Percentiles rank a stretch among this genome's conserved stretches.
Conservation (phyloP, 2,888 invertebrate species). For the Anarsia innoxiella region DNA sequence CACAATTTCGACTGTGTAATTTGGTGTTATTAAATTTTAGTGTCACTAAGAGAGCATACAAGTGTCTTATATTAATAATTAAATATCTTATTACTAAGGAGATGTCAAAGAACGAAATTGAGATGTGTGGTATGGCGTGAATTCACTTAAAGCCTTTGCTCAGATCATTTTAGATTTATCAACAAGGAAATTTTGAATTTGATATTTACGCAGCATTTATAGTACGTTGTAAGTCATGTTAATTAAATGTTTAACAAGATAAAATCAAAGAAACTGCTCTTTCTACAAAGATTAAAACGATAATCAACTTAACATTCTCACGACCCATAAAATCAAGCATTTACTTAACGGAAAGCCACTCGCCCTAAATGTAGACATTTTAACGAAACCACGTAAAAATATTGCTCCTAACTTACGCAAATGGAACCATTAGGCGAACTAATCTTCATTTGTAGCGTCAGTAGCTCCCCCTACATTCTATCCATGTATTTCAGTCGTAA, state of each 20-base stretch:
- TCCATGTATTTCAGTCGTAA: slow-evolving; percentile 34
- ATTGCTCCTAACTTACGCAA: slow-evolving; percentile 35
- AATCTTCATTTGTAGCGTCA: slow-evolving; percentile 52
- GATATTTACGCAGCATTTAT: too few relatives aligned
- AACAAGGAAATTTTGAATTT: too few relatives aligned
- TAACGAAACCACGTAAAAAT: slow-evolving; percentile 30
- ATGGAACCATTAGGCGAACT: slow-evolving; percentile 58
- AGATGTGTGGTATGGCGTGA: too few relatives aligned
- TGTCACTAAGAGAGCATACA: slow-evolving; percentile 3
- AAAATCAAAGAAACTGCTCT: too few relatives aligned
- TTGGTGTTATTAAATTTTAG: slow-evolving; percentile 32
- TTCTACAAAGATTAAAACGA: too few relatives aligned
- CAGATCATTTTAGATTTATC: too few relatives aligned
- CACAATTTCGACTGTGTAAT: slow-evolving; percentile 29
- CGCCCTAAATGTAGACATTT: slow-evolving; percentile 13
- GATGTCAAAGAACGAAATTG: too few relatives aligned
- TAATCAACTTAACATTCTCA: slow-evolving; percentile 17
- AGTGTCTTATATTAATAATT: slow-evolving; percentile 9
- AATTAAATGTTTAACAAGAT: too few relatives aligned
- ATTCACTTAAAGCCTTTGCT: too few relatives aligned
- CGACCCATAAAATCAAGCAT: slow-evolving; percentile 12
- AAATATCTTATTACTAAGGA: slow-evolving; percentile 2
- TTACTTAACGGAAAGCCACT: neutral
- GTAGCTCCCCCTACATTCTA: slow-evolving; percentile 35
- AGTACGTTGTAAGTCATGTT: too few relatives aligned